Evolutionary conservation across 2,113 vertebrate genomes (phyloP).

Genomic region (Pipra filicauda): DNA sequence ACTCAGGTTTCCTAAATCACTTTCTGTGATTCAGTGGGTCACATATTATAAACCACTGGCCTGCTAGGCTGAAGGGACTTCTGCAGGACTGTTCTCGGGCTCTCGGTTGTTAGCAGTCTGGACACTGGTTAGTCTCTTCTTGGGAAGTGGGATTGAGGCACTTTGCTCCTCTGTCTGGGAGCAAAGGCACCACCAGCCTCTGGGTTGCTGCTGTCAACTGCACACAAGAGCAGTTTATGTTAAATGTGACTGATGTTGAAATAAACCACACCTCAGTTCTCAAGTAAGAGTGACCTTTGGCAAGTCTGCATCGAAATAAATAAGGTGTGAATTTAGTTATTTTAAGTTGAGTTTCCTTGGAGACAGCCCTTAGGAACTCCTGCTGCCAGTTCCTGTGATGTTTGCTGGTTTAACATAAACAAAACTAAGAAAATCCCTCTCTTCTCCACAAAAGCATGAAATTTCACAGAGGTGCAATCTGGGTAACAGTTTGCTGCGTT

Average conservation of each 20-base stretch:
- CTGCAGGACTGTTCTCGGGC: not conserved
- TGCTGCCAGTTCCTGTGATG: not conserved
- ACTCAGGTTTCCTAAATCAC: not conserved
- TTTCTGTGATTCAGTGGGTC: not conserved
- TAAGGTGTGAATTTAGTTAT: conserved; percentile 34
- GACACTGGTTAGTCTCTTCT: not conserved
- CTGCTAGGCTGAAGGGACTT: not conserved
- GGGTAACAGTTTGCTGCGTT: not conserved
- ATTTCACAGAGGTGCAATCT: not conserved
- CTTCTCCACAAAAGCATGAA: not conserved
- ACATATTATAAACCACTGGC: not conserved
- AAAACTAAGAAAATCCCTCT: not conserved
- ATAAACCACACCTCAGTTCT: not conserved
- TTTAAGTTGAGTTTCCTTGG: conserved; percentile 41
- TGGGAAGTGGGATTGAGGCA: not conserved
- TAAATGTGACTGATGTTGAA: conserved; percentile 21
- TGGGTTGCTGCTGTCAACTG: not conserved
- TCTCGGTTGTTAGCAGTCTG: not conserved
- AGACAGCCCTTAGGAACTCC: not conserved
- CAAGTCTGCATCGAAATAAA: conserved; percentile 31
- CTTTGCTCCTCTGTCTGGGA: not conserved
- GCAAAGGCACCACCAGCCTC: not conserved
- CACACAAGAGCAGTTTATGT: not conserved
- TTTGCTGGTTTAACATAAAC: not conserved
- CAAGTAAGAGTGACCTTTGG: conserved; percentile 36